phyloP scores from a whole-genome alignment of 2,888 invertebrate species.

The Lamellibrachia columna region DNA sequence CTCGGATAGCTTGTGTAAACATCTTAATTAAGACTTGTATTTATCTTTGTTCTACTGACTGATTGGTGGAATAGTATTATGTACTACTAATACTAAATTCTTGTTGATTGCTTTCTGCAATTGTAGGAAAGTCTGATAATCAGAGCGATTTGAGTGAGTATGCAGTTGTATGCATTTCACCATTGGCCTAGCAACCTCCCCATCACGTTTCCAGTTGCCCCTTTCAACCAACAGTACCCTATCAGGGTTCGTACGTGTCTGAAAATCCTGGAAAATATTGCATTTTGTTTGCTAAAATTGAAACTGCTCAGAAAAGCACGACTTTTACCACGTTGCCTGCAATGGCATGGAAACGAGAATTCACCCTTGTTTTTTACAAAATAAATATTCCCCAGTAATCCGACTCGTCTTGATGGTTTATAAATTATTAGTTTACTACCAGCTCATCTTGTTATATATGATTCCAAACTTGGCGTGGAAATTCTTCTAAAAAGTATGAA shows the following conservation, averaged over 20 bases:
- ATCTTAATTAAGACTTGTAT: too few relatives aligned
- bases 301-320: neutral
- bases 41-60: neutral
- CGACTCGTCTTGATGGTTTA: neutral
- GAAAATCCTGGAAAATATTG: neutral
- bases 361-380: neutral
- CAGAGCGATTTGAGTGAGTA: slow-evolving; percentile 16
- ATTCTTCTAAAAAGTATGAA: neutral
- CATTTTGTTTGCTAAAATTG: neutral
- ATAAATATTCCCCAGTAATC: neutral
- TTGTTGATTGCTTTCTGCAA: slow-evolving; percentile 1
- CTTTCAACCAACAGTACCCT: neutral
- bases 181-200: neutral
- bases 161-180: neutral
- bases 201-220: neutral
- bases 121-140: slow-evolving; percentile 12
- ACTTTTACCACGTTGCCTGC: neutral
- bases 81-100: neutral
- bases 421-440: neutral
- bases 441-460: neutral
- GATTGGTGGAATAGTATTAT: neutral
- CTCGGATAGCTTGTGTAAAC: neutral
- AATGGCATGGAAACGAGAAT: neutral
- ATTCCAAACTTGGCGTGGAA: neutral
- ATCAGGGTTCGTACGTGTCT: slow-evolving; percentile 3